phyloP scores from a whole-genome alignment of 2,797 vertebrate genomes.

The Oophaga sylvatica region DNA sequence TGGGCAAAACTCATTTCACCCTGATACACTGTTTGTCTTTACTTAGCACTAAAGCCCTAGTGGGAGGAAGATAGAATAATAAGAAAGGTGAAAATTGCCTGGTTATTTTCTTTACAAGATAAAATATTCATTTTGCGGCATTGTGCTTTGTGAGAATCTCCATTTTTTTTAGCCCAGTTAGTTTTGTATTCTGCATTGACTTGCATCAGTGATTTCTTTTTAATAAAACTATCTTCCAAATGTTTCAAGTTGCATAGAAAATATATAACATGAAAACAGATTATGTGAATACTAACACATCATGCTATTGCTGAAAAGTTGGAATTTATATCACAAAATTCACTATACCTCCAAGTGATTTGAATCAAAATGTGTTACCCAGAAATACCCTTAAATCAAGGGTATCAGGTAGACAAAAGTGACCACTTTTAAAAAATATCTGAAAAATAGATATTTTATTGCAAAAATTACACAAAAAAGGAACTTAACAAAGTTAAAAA shows the following conservation, averaged over 20 bases:
- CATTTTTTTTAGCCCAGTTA: neutral
- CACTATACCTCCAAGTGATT: too few relatives aligned
- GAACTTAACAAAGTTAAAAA: too few relatives aligned
- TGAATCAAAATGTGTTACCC: too few relatives aligned
- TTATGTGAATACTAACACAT: neutral
- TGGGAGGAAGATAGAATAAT: neutral
- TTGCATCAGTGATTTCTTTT: neutral
- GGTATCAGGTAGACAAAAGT: too few relatives aligned
- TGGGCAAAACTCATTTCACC: constrained; percentile 4
- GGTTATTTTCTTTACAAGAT: neutral
- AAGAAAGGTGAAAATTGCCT: constrained; percentile 5
- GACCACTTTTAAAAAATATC: too few relatives aligned
- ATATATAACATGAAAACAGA: neutral
- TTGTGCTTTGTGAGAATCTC: neutral
- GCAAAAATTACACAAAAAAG: too few relatives aligned
- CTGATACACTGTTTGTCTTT: constrained; percentile 22
- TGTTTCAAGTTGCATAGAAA: neutral
- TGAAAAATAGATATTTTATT: too few relatives aligned
- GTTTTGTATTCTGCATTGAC: neutral
- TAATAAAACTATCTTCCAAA: neutral
- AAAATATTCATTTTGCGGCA: neutral
- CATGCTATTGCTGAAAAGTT: neutral
- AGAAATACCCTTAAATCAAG: too few relatives aligned
- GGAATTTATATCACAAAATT: too few relatives aligned
- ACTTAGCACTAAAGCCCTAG: constrained; percentile 6